Evolutionary conservation across 2,797 vertebrate species (phyloP), one percentile per base, ranked within the genome.

Genomic region (Mormyrus hasselquistii): DNA sequence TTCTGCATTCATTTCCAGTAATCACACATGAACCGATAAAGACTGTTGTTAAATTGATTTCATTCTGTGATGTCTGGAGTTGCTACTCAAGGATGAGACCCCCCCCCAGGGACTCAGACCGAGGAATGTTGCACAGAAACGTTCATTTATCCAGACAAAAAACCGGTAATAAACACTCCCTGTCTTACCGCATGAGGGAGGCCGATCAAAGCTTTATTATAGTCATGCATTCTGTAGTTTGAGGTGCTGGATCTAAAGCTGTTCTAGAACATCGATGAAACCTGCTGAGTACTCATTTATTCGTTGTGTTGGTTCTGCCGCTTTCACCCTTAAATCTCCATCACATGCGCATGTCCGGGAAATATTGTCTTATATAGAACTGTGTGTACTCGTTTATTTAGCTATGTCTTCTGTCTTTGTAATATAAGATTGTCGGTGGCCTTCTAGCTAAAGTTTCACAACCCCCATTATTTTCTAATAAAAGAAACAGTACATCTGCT

Each of bases 1-100:
- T 93, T 92, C 94, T 93, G 92, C 92, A 90, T 93, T 94, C 93
- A 93, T 95, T 95, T 95, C 94, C 94, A 95, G 94, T 93, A 94
- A 95, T 92, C 92, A 93, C 93, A 93, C 93, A 93, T 94, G 94
- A 95, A 95, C 92, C 91, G 87, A 91, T 93, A 92, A 90, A 91
- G 92, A 94, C 93, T 94, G 94, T 92, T 94, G 92, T 94, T 95
- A 92, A 92, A 94, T 95, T 93, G 94, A 93, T 93, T 93, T 88
- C 88, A 92, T 89, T 88, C 92, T 91, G 91, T 90, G 91, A 93
- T 92, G 91, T 92, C 93, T 94, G 92, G 92, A 92, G 89, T 88
- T 91, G 92, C 92, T 92, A 92, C 91, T 82, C 25, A 89, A 87
- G 88, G 86, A 90, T 89, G 62, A 88, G 83, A 86, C 53, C 89